Conservation (phyloP, 2,888 invertebrate genomes). For the Troides helena region DNA sequence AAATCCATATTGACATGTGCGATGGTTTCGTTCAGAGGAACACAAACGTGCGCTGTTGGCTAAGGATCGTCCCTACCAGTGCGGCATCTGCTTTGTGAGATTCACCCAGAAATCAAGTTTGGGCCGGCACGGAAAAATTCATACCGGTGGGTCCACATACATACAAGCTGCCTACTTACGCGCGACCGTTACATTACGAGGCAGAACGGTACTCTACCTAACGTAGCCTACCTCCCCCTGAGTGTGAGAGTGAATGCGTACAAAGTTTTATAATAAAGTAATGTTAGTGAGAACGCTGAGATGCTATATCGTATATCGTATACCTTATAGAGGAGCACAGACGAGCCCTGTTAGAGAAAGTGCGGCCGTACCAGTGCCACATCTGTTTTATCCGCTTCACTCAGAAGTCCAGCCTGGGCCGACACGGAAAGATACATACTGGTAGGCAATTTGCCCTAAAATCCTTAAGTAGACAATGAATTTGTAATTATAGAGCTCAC, state of each 20-base stretch:
- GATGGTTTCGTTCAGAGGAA: constrained; percentile 73
- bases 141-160: constrained; percentile 75
- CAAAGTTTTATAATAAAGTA: constrained; percentile 55
- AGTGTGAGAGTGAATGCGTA: constrained; percentile 67
- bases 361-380: constrained; percentile 86
- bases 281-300: constrained; percentile 65
- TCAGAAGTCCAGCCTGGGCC: constrained; percentile 87
- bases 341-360: constrained; percentile 82
- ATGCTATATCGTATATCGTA: constrained; percentile 77
- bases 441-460: constrained; percentile 81
- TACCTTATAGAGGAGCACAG: constrained; percentile 81
- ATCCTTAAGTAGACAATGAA: constrained; percentile 75
- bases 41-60: constrained; percentile 73
- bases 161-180: constrained; percentile 57
- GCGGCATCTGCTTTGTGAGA: constrained; percentile 83
- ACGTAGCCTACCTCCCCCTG: constrained; percentile 74
- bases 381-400: constrained; percentile 87
- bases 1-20: constrained; percentile 50
- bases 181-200: constrained; percentile 63
- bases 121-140: constrained; percentile 84
- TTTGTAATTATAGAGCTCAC: constrained; percentile 68
- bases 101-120: constrained; percentile 85
- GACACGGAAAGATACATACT: constrained; percentile 86
- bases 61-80: constrained; percentile 81
- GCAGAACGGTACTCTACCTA: constrained; percentile 61